Evolutionary conservation across 2,888 invertebrate species (phyloP).

Genomic region (Gandaritis pyraliata): DNA sequence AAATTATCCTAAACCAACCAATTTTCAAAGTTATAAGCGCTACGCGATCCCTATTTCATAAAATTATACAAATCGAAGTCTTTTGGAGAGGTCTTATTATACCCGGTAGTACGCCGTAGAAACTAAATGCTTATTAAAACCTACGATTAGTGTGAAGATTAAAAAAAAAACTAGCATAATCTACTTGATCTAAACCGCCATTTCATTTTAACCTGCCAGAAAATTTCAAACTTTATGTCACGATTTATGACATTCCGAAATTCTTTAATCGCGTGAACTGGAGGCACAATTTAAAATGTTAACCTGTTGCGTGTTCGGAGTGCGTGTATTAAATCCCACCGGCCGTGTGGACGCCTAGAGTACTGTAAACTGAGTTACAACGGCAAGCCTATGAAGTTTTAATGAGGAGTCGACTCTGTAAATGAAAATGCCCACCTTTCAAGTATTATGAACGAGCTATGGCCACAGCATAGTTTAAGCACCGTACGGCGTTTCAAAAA

Average conservation of each 20-base stretch:
- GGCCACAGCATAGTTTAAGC: neutral
- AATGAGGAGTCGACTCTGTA: constrained; percentile 17
- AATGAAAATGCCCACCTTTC: constrained; percentile 2
- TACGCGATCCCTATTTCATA: too few relatives aligned
- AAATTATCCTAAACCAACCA: too few relatives aligned
- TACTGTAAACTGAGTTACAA: constrained; percentile 7
- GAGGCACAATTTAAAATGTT: constrained; percentile 22
- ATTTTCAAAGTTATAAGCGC: too few relatives aligned
- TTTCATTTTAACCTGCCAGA: neutral
- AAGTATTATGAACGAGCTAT: neutral
- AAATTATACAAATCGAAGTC: too few relatives aligned
- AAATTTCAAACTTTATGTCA: neutral
- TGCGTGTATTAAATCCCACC: constrained; percentile 41
- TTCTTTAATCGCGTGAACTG: neutral
- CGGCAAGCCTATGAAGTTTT: constrained; percentile 20
- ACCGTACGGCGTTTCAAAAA: neutral
- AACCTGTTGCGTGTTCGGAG: constrained; percentile 51
- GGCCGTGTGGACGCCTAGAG: constrained; percentile 18
- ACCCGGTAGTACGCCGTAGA: too few relatives aligned
- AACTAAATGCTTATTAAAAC: too few relatives aligned
- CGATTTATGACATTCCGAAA: neutral
- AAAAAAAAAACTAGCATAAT: neutral
- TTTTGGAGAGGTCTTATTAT: too few relatives aligned
- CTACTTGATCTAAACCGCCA: neutral
- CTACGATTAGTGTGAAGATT: too few relatives aligned